Evolutionary conservation across 2,888 invertebrate species (phyloP), one percentile per base, ranked within the genome.

Genomic region (Tenthredo amoena): DNA sequence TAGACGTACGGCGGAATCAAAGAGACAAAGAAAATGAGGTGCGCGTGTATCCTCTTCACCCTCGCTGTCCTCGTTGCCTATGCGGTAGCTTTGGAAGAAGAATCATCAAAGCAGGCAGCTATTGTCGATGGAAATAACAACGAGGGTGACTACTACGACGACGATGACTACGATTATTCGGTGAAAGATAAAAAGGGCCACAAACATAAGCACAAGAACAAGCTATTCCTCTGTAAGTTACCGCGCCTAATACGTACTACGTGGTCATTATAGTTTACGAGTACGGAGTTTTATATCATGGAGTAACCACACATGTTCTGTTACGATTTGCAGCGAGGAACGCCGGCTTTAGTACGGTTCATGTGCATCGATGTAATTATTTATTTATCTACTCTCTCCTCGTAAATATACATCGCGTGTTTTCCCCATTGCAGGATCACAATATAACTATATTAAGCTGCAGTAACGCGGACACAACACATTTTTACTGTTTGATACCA

Each of bases 361-460:
- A 89, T 88, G 87, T 89, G 86, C 88, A 89, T 88, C 89, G 90
- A 87, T 87, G 90, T 91, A 91, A 90, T 90, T 88, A 88, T 85
- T 88, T 89, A 89, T 89, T 90, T 89, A 87, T 89, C 50, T 86
- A 68, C 68, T 18, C 34, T 26, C 34, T 26, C 34, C 34, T 68
- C 34, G 34, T 34, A 68, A 68, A 62, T 62, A 62, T 62, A 62
- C 21, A 62, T 26, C 62, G 26, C 55, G 62, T 26, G 26, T 62
- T 62, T 62, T 47, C 47, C 26, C 9, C 10, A 26, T 26, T n/a
- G 2, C 62, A 62, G 9, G 62, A 62, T 62, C 62, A 62, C 2
- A 26, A 26, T 62, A 26, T 12, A 21, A 62, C 62, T 62, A 26
- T 62, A 9, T 62, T 10, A 26, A 26, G 12, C 26, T 12, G 26